Evolutionary conservation across 2,888 invertebrate genomes (phyloP).

Genomic region (Osedax fenrisi): DNA sequence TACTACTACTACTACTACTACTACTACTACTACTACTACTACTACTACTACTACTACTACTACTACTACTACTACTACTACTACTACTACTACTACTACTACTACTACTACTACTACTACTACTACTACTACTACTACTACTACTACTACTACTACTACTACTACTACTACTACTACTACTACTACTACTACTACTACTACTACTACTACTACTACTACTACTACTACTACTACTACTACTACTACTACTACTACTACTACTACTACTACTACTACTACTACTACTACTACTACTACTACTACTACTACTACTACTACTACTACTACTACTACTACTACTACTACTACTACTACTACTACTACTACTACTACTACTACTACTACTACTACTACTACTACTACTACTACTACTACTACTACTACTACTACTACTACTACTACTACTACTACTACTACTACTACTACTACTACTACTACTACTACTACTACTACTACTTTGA

Average conservation of each 20-base stretch:
- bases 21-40: not conserved
- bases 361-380: not conserved
- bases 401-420: not conserved
- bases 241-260: conserved; percentile 5
- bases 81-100: not conserved
- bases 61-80: not conserved
- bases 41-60: not conserved
- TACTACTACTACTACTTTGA: no score
- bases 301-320: not conserved
- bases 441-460: not conserved
- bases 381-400: not conserved
- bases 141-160: not conserved
- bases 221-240: conserved; percentile 7
- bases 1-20: not conserved
- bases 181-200: conserved; percentile 7
- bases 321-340: not conserved
- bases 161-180: not conserved
- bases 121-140: conserved; percentile 10
- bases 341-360: not conserved
- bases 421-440: not conserved
- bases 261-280: conserved; percentile 8
- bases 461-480: not conserved
- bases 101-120: not conserved
- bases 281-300: not conserved
- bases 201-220: conserved; percentile 7